Percentiles rank a stretch among this genome's conserved stretches.
Conservation (phyloP, 2,888 invertebrate species). For the Drosophila histrio region DNA sequence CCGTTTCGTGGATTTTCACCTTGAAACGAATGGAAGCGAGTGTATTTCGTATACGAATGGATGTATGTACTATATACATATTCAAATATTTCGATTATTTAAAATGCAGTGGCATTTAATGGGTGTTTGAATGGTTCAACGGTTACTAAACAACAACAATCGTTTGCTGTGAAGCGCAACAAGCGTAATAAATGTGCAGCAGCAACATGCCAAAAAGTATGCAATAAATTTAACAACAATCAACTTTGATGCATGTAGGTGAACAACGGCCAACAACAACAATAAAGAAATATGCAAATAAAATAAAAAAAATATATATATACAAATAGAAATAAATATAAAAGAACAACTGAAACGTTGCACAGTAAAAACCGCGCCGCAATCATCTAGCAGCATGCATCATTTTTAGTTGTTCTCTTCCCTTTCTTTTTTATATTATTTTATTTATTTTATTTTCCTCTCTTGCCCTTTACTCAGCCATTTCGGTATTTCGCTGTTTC, state of each 20-base stretch:
- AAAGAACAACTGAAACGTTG: constrained; percentile 39
- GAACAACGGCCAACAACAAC: constrained; percentile 35
- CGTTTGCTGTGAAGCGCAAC: constrained; percentile 66
- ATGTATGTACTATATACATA: neutral
- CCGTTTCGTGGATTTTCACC: constrained; percentile 12
- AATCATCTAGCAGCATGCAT: constrained; percentile 64
- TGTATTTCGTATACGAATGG: neutral
- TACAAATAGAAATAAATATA: constrained; percentile 20
- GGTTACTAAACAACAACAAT: constrained; percentile 63
- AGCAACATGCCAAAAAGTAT: constrained; percentile 70
- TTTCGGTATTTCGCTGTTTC: constrained; percentile 24
- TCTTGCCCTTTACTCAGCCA: constrained; percentile 1
- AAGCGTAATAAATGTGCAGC: constrained; percentile 77
- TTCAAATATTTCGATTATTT: constrained; percentile 43
- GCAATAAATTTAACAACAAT: constrained; percentile 82
- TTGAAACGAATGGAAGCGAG: constrained; percentile 6
- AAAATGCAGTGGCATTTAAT: constrained; percentile 67
- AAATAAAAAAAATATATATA: constrained; percentile 33
- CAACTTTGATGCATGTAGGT: constrained; percentile 79
- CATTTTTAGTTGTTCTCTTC: constrained; percentile 60
- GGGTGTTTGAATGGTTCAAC: constrained; percentile 74
- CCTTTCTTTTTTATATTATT: constrained; percentile 13
- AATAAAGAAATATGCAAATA: constrained; percentile 12
- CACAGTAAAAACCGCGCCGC: constrained; percentile 33
- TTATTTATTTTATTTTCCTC: neutral